These are phyloP conservation scores for Parthenolecanium corni DNA, from an alignment of 2,888 invertebrate genomes.

Conservation along the genomic window DNA sequence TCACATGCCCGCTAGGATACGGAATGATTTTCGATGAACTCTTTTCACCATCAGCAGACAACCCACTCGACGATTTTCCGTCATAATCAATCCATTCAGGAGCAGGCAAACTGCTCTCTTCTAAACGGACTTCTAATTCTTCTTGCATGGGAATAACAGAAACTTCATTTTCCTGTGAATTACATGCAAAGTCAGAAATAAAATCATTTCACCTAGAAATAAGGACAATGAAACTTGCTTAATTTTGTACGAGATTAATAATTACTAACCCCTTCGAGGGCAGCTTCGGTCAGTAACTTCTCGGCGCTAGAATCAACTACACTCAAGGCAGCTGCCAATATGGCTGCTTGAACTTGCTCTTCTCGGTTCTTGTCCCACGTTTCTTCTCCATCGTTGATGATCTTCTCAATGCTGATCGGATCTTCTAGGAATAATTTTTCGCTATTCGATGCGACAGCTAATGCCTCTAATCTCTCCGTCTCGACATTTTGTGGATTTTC, in stretches of 20 bases:
- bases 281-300: slow-evolving; percentile 37
- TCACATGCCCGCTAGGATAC: slow-evolving; percentile 39
- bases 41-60: slow-evolving; percentile 37
- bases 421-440: slow-evolving; percentile 9
- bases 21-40: slow-evolving; percentile 33
- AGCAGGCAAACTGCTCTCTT: slow-evolving; percentile 43
- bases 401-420: slow-evolving; percentile 10
- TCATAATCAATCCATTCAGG: slow-evolving; percentile 38
- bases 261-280: slow-evolving; percentile 22
- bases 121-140: slow-evolving; percentile 47
- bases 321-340: slow-evolving; percentile 38
- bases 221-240: background rate
- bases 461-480: background rate
- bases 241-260: background rate
- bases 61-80: slow-evolving; percentile 8
- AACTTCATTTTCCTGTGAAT: slow-evolving; percentile 31
- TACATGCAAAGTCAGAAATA: background rate
- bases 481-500: background rate
- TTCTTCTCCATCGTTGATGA: slow-evolving; percentile 35
- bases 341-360: slow-evolving; percentile 17
- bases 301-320: slow-evolving; percentile 44
- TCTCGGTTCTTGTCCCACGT: slow-evolving; percentile 36
- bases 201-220: background rate
- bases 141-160: slow-evolving; percentile 46
- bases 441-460: background rate